Percentiles rank a stretch among this genome's conserved stretches.
Evolutionary conservation across 2,113 vertebrate species (phyloP).

Genomic region (Thalassarche chlororhynchos): DNA sequence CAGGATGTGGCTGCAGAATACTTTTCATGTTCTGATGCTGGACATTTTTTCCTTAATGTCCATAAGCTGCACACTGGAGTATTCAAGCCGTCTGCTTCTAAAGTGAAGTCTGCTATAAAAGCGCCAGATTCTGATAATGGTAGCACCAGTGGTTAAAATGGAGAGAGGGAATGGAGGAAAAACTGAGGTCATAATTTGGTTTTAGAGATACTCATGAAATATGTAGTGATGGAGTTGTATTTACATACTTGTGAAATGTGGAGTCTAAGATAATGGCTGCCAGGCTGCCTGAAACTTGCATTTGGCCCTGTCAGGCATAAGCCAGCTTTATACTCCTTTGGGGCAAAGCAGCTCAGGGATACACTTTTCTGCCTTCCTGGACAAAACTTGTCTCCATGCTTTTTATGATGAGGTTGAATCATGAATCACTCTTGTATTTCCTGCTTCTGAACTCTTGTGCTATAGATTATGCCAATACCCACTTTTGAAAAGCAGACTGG

Average conservation of each 20-base stretch:
- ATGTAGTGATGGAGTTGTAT: background rate
- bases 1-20: background rate
- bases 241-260: background rate
- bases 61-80: background rate
- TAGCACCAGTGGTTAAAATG: background rate
- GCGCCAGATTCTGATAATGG: background rate
- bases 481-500: background rate
- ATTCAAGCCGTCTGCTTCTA: background rate
- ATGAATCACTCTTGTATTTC: background rate
- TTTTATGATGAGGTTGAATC: background rate
- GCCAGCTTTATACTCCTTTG: background rate
- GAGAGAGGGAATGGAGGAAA: background rate
- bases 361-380: background rate
- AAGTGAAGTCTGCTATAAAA: background rate
- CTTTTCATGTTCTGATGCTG: background rate
- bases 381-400: background rate
- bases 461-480: background rate
- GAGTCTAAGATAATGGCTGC: background rate
- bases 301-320: background rate
- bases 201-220: background rate
- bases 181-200: background rate
- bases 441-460: background rate
- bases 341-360: background rate
- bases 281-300: background rate
- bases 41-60: background rate